Conservation (phyloP, 2,888 invertebrate genomes). For the Julus scandinavius region DNA sequence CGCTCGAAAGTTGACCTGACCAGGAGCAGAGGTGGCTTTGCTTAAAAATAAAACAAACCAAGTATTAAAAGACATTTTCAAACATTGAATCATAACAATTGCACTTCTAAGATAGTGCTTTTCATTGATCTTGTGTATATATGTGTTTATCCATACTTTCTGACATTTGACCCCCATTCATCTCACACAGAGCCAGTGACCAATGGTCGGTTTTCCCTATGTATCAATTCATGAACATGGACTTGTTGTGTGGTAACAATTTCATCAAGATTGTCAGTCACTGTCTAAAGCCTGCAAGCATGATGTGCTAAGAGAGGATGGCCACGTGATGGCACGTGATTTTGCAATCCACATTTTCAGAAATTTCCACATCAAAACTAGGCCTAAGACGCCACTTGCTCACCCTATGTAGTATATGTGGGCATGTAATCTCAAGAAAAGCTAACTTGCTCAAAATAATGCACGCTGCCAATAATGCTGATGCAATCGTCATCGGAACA, state of each 20-base stretch:
- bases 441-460: slow-evolving; percentile 39
- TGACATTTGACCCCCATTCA: too few species aligned
- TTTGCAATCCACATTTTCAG: not conserved
- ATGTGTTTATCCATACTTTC: too few species aligned
- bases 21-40: not conserved
- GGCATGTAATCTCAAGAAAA: not conserved
- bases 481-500: slow-evolving; percentile 28
- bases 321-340: slow-evolving; percentile 11
- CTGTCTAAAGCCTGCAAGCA: not conserved
- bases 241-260: not conserved
- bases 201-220: not conserved
- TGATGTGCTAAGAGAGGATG: slow-evolving; percentile 20
- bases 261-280: slow-evolving; percentile 9
- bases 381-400: not conserved
- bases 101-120: too few species aligned
- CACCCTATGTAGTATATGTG: not conserved
- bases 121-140: too few species aligned
- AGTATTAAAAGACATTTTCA: too few species aligned
- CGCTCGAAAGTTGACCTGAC: slow-evolving; percentile 13
- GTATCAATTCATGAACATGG: not conserved
- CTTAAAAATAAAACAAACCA: not conserved
- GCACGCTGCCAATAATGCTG: slow-evolving; percentile 16
- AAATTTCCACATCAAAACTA: slow-evolving; percentile 19
- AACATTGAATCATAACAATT: too few species aligned
- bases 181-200: not conserved